phyloP scores from a whole-genome alignment of 2,797 vertebrate species.

The Holocentrus rufus region DNA sequence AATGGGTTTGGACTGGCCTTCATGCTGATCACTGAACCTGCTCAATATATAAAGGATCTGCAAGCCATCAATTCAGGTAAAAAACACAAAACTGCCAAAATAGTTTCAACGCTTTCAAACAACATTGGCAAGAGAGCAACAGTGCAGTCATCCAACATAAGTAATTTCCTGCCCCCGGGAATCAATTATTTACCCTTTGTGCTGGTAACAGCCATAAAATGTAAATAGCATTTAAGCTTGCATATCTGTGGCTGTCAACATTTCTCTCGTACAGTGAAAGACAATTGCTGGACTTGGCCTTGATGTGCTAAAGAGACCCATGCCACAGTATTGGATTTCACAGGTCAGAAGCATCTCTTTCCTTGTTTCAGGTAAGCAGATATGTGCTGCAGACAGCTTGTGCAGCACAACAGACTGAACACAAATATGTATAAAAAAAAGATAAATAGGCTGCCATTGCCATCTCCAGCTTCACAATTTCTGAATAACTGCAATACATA shows the following conservation, averaged over 20 bases:
- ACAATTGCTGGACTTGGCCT: constrained; percentile 17
- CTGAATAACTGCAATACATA: not conserved
- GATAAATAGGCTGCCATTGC: constrained; percentile 1
- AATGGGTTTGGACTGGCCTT: not conserved
- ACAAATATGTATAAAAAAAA: constrained; percentile 7
- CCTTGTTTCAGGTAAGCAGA: not conserved
- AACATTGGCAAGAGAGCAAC: no score
- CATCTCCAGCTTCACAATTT: constrained; percentile 15
- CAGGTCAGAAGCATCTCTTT: not conserved
- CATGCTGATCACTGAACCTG: not conserved
- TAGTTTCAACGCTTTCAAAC: no score
- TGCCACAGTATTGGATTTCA: not conserved
- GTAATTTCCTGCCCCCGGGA: constrained; percentile 19
- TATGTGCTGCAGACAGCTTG: not conserved
- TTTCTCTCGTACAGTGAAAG: constrained; percentile 17
- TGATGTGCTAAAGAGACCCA: not conserved
- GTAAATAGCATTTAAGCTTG: constrained; percentile 12
- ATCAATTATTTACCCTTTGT: constrained; percentile 33
- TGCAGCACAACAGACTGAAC: not conserved
- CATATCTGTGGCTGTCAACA: not conserved
- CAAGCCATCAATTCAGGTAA: not conserved
- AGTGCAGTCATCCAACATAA: constrained; percentile 7
- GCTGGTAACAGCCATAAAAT: constrained; percentile 38
- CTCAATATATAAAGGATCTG: constrained; percentile 7
- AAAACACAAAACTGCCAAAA: no score